phyloP scores from a whole-genome alignment of 2,113 vertebrate genomes.

The Callithrix jacchus region DNA sequence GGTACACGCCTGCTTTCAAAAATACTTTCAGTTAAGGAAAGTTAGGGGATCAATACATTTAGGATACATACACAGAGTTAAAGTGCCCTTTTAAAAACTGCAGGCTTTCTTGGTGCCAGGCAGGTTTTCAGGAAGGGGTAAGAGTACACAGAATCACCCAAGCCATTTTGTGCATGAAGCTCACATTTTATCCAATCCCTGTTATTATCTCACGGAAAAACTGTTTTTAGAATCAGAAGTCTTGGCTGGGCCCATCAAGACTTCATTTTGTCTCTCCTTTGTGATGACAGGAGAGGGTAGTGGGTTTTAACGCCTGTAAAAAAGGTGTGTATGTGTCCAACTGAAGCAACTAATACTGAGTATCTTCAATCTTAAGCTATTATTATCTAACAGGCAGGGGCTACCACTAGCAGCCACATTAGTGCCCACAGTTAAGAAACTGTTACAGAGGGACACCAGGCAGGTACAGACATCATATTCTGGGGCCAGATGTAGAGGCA shows the following conservation, averaged over 20 bases:
- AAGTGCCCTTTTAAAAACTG: background rate
- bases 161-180: background rate
- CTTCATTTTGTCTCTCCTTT: background rate
- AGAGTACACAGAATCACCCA: background rate
- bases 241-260: background rate
- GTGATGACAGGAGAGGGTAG: background rate
- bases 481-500: background rate
- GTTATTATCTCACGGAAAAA: background rate
- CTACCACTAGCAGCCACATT: background rate
- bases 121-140: background rate
- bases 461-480: background rate
- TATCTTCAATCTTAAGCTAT: background rate
- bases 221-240: background rate
- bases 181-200: background rate
- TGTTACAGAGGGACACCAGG: accelerated
- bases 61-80: background rate
- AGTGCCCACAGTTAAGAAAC: accelerated
- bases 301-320: background rate
- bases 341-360: background rate
- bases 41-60: background rate
- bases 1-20: background rate
- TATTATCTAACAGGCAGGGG: background rate
- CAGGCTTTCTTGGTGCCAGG: background rate
- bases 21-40: background rate
- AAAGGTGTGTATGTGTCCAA: no score